Evolutionary conservation across 2,797 vertebrate species (phyloP).

Genomic region (Monodelphis domestica): DNA sequence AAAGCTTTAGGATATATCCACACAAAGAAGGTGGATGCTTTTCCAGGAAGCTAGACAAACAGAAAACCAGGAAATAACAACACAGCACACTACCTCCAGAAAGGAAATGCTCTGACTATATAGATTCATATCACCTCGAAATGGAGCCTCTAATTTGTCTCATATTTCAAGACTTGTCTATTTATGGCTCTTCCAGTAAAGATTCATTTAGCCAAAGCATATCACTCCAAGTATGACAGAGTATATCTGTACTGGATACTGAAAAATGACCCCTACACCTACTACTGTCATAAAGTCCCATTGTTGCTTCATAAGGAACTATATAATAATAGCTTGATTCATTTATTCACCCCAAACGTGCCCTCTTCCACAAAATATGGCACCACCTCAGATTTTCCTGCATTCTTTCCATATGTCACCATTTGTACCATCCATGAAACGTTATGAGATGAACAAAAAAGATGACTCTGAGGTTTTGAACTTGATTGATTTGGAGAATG

Average conservation of each 20-base stretch:
- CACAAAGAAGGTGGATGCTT: not conserved
- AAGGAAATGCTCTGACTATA: not conserved
- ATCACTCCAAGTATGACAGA: not conserved
- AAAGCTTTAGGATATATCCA: not conserved
- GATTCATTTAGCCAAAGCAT: not conserved
- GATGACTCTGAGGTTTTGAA: not conserved
- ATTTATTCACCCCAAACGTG: not conserved
- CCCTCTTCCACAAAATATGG: not conserved
- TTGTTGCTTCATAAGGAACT: not conserved
- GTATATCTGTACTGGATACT: not conserved
- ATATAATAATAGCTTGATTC: not conserved
- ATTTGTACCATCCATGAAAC: not conserved
- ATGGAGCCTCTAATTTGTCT: not conserved
- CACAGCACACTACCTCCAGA: not conserved
- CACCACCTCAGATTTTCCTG: not conserved
- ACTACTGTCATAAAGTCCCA: not conserved
- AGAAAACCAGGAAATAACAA: not conserved
- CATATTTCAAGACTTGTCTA: not conserved
- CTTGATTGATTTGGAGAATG: not conserved
- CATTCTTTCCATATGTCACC: not conserved
- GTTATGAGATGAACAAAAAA: not conserved
- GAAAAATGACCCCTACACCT: not conserved
- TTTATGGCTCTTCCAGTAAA: not conserved
- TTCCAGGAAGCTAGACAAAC: not conserved
- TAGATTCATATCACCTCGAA: not conserved